These are phyloP conservation scores for Macaca fascicularis DNA, from an alignment of 2,113 vertebrate genomes.

Conservation along the genomic window DNA sequence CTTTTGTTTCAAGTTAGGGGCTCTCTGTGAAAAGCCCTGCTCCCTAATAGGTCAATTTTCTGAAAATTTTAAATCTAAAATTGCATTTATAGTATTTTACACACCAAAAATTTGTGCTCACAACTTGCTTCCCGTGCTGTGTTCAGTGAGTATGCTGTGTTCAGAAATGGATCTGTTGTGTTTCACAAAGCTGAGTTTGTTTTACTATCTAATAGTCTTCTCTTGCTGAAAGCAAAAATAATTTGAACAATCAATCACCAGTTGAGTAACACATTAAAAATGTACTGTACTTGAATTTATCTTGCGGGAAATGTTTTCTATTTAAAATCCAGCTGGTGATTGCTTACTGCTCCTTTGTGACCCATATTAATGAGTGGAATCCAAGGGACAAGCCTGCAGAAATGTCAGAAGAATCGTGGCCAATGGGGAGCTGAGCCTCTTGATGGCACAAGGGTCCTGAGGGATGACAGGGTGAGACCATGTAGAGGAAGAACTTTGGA, in stretches of 20 bases:
- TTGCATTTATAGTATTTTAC: not conserved
- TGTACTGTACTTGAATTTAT: not conserved
- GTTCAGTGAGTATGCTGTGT: slow-evolving; percentile 29
- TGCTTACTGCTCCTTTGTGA: not conserved
- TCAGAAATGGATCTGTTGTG: slow-evolving; percentile 69
- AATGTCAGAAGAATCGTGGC: not conserved
- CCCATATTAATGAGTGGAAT: not conserved
- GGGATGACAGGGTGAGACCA: not conserved
- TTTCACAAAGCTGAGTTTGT: slow-evolving; percentile 72
- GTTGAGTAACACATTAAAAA: not conserved
- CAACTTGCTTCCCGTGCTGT: not conserved
- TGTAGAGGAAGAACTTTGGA: not conserved
- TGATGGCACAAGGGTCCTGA: accelerated
- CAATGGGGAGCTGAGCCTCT: not conserved
- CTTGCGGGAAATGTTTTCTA: slow-evolving; percentile 58
- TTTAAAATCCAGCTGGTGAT: slow-evolving; percentile 58
- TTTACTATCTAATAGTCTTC: not conserved
- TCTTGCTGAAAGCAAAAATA: not conserved
- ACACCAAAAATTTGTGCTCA: not conserved
- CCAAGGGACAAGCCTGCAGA: not conserved
- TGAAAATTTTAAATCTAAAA: not conserved
- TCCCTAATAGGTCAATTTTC: not conserved
- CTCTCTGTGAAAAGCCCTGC: not conserved
- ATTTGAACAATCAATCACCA: slow-evolving; percentile 53
- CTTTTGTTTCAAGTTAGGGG: not conserved